Base-by-base conservation (phyloP, 2,888 invertebrate genomes). In the Apocheima hispidaria region DNA sequence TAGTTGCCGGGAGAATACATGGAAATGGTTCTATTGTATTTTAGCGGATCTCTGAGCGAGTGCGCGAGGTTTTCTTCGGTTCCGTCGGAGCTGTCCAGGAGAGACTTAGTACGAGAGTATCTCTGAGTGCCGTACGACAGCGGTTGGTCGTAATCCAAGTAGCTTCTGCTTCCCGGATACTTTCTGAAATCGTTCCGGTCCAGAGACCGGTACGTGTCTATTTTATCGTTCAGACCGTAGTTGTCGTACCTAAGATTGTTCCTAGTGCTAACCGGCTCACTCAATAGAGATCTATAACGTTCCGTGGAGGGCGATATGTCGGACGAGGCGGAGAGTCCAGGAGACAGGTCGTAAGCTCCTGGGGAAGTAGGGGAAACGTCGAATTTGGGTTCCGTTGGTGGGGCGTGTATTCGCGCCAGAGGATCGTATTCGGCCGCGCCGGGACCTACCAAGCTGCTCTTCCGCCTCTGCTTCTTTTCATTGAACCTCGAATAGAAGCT, bases 401-500 rank as follows among this genome's bases (percentile, higher is more conserved):
- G 86, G 4, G 89, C 83, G 71, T 91, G 92, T 71, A 93, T 86
- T 53, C 92, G 81, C 10, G 92, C 88, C 48, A 93, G 69, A 2
- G 93, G 93, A 66, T 92, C 93, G 71, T 94, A 95, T 65, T 95
- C 94, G 2, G 92, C 82, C 9, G 94, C 94, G 43, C 93, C 91
- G 6, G 95, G 94, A 16, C 94, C 94, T 9, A 95, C 95, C 68
- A 96, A 87, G 72, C 93, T 95, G 74, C 95, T 95, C 76, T 95
- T 95, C 66, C 96, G 93, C 62, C 95, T 93, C 68, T 94, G 94
- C 75, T 96, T 96, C 81, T 96, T 95, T 78, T 97, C 97, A 81
- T 98, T 98, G 82, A 98, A 98, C 70, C 98, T 93, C 12, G 96
- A 95, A 81, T 97, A 98, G 87, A 97, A 98, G 83, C 98, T 98